Conservation (phyloP, 2,113 vertebrate genomes). For the Dendrocopos noguchii region DNA sequence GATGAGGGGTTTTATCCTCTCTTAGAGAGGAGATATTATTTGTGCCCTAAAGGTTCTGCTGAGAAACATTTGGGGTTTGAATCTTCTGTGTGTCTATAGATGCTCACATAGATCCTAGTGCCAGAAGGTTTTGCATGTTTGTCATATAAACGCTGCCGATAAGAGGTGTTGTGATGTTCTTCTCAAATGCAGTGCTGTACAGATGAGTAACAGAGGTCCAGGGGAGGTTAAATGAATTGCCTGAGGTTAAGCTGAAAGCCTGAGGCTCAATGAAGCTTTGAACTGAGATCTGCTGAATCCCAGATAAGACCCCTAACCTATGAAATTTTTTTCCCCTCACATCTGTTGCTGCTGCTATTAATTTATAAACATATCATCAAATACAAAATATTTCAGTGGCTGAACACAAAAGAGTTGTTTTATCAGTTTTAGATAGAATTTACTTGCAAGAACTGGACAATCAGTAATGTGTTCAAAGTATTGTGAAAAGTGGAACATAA, state of each 20-base stretch:
- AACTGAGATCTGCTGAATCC: slow-evolving; percentile 31
- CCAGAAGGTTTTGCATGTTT: neutral
- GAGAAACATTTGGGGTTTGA: neutral
- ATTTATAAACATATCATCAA: neutral
- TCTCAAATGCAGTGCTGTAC: neutral
- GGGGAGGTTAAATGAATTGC: slow-evolving; percentile 41
- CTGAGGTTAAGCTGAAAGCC: slow-evolving; percentile 18
- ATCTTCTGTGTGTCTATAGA: neutral
- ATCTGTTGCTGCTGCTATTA: slow-evolving; percentile 12
- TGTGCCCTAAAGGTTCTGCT: neutral
- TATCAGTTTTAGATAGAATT: neutral
- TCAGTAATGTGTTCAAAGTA: neutral
- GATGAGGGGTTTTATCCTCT: neutral
- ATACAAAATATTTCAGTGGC: neutral
- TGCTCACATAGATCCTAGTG: neutral
- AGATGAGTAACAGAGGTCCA: neutral
- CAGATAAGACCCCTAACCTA: slow-evolving; percentile 11
- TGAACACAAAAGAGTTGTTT: neutral
- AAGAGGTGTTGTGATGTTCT: neutral
- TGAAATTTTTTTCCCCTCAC: slow-evolving; percentile 7
- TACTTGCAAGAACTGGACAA: neutral
- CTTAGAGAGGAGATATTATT: neutral
- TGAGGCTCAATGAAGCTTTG: slow-evolving; percentile 21
- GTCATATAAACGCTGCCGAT: neutral
- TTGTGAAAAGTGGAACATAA: neutral